Evolutionary conservation across 2,888 invertebrate genomes (phyloP).

Genomic region (Epsilonema sp.): DNA sequence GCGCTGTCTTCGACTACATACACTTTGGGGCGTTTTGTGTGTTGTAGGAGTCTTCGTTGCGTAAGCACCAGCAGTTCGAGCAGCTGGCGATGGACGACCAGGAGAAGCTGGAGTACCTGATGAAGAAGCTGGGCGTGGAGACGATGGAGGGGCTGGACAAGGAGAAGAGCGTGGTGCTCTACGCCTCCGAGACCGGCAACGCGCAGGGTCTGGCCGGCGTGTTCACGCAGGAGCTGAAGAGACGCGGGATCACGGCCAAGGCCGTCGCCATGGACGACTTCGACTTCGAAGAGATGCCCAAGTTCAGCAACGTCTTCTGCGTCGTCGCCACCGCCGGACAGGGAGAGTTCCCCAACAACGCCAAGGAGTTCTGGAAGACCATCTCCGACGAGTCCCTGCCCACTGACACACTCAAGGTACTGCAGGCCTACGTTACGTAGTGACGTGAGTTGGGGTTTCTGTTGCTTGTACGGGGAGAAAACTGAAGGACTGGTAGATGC

Average conservation of each 20-base stretch:
- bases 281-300: neutral
- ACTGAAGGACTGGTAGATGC: no score
- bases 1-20: no score
- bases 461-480: no score
- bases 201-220: neutral
- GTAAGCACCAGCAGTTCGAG: conserved; percentile 3
- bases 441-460: no score
- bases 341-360: neutral
- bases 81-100: conserved; percentile 13
- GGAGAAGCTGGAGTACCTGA: conserved; percentile 13
- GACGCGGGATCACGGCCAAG: neutral
- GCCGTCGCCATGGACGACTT: neutral
- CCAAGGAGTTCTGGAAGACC: neutral
- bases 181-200: conserved; percentile 13
- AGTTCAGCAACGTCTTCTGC: neutral
- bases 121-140: conserved; percentile 10
- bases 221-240: conserved; percentile 1
- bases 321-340: conserved; percentile 1
- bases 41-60: neutral
- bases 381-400: neutral
- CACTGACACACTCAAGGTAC: no score
- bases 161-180: conserved; percentile 12
- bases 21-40: no score
- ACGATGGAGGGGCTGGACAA: conserved; percentile 9
- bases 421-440: no score